A percentile compares a stretch with the other conserved stretches of the same genome.
phyloP scores from a whole-genome alignment of 2,888 invertebrate genomes.

The Ctenicera cuprea region DNA sequence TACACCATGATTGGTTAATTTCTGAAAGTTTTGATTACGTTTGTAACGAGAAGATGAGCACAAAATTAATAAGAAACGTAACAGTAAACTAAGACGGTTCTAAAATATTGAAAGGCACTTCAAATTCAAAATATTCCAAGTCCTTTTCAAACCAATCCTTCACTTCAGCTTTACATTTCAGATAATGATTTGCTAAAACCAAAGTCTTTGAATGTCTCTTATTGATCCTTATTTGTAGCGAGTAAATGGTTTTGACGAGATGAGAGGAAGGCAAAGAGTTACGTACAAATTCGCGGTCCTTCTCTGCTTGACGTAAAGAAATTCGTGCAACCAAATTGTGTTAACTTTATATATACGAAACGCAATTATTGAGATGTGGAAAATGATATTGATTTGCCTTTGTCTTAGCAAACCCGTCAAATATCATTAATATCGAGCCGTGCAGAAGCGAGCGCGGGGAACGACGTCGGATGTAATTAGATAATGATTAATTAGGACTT shows the following conservation, averaged over 20 bases:
- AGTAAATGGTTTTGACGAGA: slow-evolving; percentile 52
- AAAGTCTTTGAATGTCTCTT: slow-evolving; percentile 54
- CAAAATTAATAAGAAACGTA: slow-evolving; percentile 11
- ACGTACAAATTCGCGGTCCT: background rate
- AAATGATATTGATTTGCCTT: slow-evolving; percentile 55
- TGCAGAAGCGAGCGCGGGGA: slow-evolving; percentile 39
- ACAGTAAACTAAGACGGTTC: slow-evolving; percentile 27
- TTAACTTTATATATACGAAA: slow-evolving; percentile 51
- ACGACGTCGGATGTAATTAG: slow-evolving; percentile 54
- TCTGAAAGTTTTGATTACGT: too few relatives aligned
- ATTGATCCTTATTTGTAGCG: slow-evolving; percentile 54
- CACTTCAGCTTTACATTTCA: slow-evolving; percentile 53
- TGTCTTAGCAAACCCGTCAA: slow-evolving; percentile 54
- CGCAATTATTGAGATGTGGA: slow-evolving; percentile 55
- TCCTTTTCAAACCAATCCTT: slow-evolving; percentile 53
- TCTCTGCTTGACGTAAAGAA: slow-evolving; percentile 44
- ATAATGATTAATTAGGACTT: slow-evolving; percentile 54
- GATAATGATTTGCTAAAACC: slow-evolving; percentile 55
- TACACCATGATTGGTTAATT: too few relatives aligned
- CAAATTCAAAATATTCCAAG: slow-evolving; percentile 53
- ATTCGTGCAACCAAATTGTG: slow-evolving; percentile 47
- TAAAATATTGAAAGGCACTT: slow-evolving; percentile 53
- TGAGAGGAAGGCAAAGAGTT: slow-evolving; percentile 33
- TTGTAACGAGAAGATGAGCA: background rate
- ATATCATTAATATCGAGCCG: slow-evolving; percentile 55